These are phyloP conservation scores for Tipula confusa DNA, from an alignment of 2,888 invertebrate genomes.

Conservation along the genomic window DNA sequence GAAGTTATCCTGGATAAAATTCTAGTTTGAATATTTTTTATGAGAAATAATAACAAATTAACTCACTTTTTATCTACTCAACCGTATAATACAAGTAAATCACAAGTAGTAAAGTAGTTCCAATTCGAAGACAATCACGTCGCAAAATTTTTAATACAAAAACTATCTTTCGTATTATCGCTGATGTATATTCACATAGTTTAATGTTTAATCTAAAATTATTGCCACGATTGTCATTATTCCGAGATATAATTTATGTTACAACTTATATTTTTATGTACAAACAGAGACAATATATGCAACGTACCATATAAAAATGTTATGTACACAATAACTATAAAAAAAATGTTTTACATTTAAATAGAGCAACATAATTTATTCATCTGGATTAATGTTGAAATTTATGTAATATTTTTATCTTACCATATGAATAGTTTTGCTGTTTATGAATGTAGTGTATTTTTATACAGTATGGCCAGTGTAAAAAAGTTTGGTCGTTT, in stretches of 20 bases:
- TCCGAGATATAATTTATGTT: neutral
- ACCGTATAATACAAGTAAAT: neutral
- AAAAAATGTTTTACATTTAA: neutral
- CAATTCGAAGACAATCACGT: neutral
- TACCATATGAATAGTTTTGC: neutral
- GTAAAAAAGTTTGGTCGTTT: too few species aligned
- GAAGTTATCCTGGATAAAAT: too few species aligned
- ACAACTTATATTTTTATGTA: neutral
- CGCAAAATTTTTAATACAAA: neutral
- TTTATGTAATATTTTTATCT: neutral
- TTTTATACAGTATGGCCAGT: too few species aligned
- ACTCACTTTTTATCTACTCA: neutral
- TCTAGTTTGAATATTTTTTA: too few species aligned
- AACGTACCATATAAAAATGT: neutral
- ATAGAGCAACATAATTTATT: neutral
- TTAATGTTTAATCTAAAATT: neutral
- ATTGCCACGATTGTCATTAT: conserved; percentile 14
- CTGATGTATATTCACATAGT: neutral
- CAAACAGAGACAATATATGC: neutral
- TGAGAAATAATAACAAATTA: too few species aligned
- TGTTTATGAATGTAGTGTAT: neutral
- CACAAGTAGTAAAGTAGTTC: neutral
- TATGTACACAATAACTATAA: neutral
- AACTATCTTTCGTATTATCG: neutral
- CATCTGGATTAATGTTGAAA: neutral